Evolutionary conservation across 2,888 invertebrate species (phyloP), one percentile per base, ranked within the genome.

Genomic region (Phaonia tiefii): DNA sequence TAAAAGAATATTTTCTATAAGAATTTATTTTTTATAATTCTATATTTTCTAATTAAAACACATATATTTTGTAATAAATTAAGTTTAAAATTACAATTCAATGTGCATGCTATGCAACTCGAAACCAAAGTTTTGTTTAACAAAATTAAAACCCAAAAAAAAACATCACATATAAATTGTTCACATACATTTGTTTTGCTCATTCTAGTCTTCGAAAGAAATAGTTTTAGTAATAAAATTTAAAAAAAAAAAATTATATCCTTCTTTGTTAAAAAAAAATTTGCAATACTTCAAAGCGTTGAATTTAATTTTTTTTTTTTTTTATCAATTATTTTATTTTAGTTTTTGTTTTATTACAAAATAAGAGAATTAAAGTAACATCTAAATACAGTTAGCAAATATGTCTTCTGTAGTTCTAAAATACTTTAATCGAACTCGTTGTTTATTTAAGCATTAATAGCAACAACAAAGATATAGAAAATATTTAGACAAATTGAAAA

Each of bases 361-460:
- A 22, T 56, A 44, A 13, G 13, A 46, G 42, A 60, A n/a, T n/a
- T n/a, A n/a, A n/a, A n/a, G n/a, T n/a, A 60, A 15, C 37, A 72
- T 31, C 15, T 51, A 25, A 22, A 63, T 63, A 49, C 37, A 67
- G 22, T 46, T 46, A 67, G 13, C 31, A 54, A 67, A 67, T 72
- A 42, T 46, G 72, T 80, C 75, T 80, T 69, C 63, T 15, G 22
- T 75, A 73, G 75, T 69, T 51, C 25, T 49, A 22, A 26, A 65
- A 26, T 20, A 25, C n/a, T n/a, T 25, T 11, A 42, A 66, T 13
- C 15, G 20, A 31, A 25, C 10, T 8, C 17, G 63, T 56, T 37
- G 58, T 65, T 25, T 58, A 72, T 25, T 25, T 54, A 51, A 67
- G 39, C 46, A 39, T 58, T 31, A 56, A 56, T 44, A 44, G 22